Evolutionary conservation across 2,797 vertebrate species (phyloP).

Genomic region (Okamejei kenojei): DNA sequence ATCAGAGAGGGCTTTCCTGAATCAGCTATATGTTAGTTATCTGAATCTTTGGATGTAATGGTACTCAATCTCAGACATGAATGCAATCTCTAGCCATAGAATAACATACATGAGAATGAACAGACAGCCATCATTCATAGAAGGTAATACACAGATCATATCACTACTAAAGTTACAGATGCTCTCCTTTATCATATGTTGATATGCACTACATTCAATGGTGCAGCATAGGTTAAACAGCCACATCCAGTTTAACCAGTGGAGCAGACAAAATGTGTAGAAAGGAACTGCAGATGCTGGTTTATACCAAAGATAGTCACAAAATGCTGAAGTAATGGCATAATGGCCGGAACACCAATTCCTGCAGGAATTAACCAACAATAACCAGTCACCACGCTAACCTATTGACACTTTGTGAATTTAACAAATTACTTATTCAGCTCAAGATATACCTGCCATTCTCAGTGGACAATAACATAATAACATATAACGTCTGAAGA

Average conservation of each 20-base stretch:
- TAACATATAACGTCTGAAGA: no score
- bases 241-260: neutral
- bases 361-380: no score
- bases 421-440: neutral
- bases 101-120: neutral
- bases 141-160: neutral
- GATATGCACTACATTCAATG: neutral
- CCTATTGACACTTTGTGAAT: no score
- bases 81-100: neutral
- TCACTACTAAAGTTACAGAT: neutral
- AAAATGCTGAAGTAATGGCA: no score
- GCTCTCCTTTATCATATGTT: neutral
- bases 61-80: neutral
- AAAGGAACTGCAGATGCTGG: no score
- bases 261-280: no score
- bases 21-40: no score
- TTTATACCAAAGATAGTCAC: no score
- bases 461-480: neutral
- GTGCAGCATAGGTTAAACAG: neutral
- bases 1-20: no score
- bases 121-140: neutral
- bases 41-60: no score
- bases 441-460: neutral
- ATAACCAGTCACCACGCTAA: no score
- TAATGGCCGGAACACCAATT: no score